Evolutionary conservation across 2,797 vertebrate species (phyloP), one percentile per base, ranked within the genome.

Genomic region (Todus mexicanus): DNA sequence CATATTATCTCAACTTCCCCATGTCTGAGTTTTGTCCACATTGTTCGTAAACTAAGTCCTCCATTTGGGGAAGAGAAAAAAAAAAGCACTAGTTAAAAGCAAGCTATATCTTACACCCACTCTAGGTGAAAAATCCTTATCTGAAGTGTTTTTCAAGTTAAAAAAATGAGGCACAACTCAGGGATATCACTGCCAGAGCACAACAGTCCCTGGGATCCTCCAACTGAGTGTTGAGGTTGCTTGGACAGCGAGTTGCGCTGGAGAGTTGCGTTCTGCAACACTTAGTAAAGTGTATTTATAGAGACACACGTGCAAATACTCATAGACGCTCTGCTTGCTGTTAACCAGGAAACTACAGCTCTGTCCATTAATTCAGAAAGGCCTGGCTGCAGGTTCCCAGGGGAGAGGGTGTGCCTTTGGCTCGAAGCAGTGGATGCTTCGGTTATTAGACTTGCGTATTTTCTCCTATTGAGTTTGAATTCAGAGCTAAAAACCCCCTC

Each of bases 401-500:
- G 74, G 71, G 61, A 61, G 38, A 82, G 71, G 81, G 69, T 59
- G 83, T 59, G 56, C 64, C 25, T 31, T 12, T 27, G 72, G 77
- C 84, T 77, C 4, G 7, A 56, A 87, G 84, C 68, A 78, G 38
- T 1, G 21, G 70, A 43, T 26, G 14, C 61, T 94, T 53, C 57
- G 65, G 14, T 43, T 78, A 42, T 77, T 69, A 84, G 61, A 71
- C 68, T 66, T 84, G 60, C 73, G 72, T 38, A 31, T 33, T 73
- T 85, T 92, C 59, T 47, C 76, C 63, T 38, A 1, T 76, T 76
- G 63, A 64, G 47, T 38, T 35, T 60, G 48, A 93, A 80, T 40
- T 61, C 47, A 68, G 37, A 71, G 59, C 82, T 89, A 71, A 79
- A 76, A n/a, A n/a, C n/a, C n/a, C n/a, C n/a, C 88, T 84, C 76